phyloP scores from a whole-genome alignment of 2,888 invertebrate genomes.

The Yponomeuta evonymella region DNA sequence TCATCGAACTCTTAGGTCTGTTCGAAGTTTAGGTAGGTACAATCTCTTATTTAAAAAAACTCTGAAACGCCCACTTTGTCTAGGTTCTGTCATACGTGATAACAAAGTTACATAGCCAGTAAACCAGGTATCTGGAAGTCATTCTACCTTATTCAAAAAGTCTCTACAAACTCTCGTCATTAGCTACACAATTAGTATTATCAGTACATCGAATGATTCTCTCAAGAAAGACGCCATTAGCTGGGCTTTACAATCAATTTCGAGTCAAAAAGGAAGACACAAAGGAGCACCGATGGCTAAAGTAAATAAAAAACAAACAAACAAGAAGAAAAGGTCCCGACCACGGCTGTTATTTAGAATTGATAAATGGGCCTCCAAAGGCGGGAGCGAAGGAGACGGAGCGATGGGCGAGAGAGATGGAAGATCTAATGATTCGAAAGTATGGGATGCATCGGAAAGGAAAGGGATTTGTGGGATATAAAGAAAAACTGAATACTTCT shows the following conservation, averaged over 20 bases:
- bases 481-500: neutral
- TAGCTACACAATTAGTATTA: constrained; percentile 60
- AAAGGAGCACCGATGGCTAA: constrained; percentile 64
- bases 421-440: constrained; percentile 62
- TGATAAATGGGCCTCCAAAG: constrained; percentile 72
- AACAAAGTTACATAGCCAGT: too few species aligned
- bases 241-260: constrained; percentile 71
- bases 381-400: constrained; percentile 54
- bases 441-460: constrained; percentile 30
- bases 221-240: constrained; percentile 60
- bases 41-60: too few species aligned
- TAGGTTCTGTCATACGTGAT: too few species aligned
- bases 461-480: neutral
- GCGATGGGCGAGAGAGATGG: constrained; percentile 54
- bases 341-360: constrained; percentile 69
- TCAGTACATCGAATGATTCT: constrained; percentile 60
- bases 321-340: constrained; percentile 65
- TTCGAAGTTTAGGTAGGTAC: too few species aligned
- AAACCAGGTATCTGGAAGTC: neutral
- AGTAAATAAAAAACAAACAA: constrained; percentile 73
- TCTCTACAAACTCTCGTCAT: constrained; percentile 35
- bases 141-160: neutral
- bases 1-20: neutral
- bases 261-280: constrained; percentile 55
- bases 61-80: too few species aligned